Evolutionary conservation across 1,140 invertebrate genomes (phyloP).

Genomic region (Drosophila chauvacae): DNA sequence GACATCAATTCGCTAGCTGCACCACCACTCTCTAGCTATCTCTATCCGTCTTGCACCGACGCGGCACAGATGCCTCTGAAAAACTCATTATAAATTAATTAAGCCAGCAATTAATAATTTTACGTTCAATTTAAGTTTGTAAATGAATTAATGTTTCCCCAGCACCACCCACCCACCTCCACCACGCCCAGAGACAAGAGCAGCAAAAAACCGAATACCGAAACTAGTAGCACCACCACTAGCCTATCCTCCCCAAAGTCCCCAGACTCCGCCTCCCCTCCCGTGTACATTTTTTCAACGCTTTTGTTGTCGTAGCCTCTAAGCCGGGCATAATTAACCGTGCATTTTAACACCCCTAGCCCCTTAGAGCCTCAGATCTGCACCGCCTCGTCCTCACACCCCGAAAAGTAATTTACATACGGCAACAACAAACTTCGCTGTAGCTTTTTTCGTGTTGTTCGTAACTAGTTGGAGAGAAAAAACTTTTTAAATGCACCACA

Average conservation of each 20-base stretch:
- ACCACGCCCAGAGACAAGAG: conserved; percentile 45
- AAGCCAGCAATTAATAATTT: conserved; percentile 79
- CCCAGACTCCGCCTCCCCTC: neutral
- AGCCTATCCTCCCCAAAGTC: conserved; percentile 14
- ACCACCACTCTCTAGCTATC: conserved; percentile 18
- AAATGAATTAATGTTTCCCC: conserved; percentile 66
- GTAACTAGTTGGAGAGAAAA: conserved; percentile 47
- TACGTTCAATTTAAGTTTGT: conserved; percentile 79
- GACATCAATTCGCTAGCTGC: conserved; percentile 33
- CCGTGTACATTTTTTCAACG: conserved; percentile 17
- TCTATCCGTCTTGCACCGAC: conserved; percentile 46
- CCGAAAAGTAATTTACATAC: conserved; percentile 72
- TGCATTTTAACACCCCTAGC: conserved; percentile 67
- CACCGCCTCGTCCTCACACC: conserved; percentile 32
- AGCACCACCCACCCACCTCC: conserved; percentile 16
- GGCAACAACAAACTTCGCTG: conserved; percentile 57
- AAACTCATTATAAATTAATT: conserved; percentile 80
- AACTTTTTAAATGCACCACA: conserved; percentile 23
- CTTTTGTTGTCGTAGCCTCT: conserved; percentile 54
- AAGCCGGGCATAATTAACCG: conserved; percentile 55
- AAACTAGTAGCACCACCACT: conserved; percentile 22
- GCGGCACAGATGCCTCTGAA: conserved; percentile 58
- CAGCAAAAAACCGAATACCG: conserved; percentile 19
- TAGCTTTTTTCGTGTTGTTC: conserved; percentile 38
- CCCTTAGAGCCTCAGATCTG: conserved; percentile 56